These are phyloP conservation scores for Lordiphosa stackelbergi DNA, from an alignment of 1,140 invertebrate genomes.

Conservation along the genomic window DNA sequence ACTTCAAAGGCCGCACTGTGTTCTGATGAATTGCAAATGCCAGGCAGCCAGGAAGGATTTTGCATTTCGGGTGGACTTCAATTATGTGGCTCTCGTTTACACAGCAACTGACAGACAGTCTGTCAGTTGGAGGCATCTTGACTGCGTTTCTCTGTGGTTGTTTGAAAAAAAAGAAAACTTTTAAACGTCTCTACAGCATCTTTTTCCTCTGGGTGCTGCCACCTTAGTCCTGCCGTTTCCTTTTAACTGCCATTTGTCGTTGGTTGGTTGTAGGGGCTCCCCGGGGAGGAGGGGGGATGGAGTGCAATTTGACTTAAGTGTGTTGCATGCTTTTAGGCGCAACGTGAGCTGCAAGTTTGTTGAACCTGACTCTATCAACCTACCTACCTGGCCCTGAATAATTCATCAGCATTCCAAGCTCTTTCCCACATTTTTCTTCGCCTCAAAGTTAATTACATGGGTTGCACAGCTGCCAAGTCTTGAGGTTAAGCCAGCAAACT, in stretches of 20 bases:
- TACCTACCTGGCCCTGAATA: slow-evolving; percentile 58
- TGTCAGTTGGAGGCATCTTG: slow-evolving; percentile 4
- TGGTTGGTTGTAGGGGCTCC: slow-evolving; percentile 40
- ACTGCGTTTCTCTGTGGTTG: slow-evolving; percentile 2
- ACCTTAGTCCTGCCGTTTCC: slow-evolving; percentile 14
- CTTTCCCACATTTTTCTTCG: slow-evolving; percentile 3
- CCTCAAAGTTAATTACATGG: background rate
- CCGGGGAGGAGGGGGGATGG: slow-evolving; percentile 9
- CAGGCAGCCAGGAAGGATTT: slow-evolving; percentile 4
- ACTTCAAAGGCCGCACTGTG: slow-evolving; percentile 39
- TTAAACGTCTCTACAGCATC: too few relatives aligned
- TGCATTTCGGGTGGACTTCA: slow-evolving; percentile 26
- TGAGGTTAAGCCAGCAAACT: slow-evolving; percentile 2
- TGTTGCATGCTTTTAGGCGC: slow-evolving; percentile 70
- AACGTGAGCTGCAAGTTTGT: slow-evolving; percentile 67
- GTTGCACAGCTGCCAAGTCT: slow-evolving; percentile 13
- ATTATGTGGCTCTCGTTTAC: slow-evolving; percentile 33
- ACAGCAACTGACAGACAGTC: slow-evolving; percentile 6
- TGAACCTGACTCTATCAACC: slow-evolving; percentile 71
- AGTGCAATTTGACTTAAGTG: slow-evolving; percentile 66
- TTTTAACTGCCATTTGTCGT: slow-evolving; percentile 67
- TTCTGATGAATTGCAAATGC: slow-evolving; percentile 73
- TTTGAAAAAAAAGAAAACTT: slow-evolving; percentile 4
- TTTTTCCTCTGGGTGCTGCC: slow-evolving; percentile 5
- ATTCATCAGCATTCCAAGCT: slow-evolving; percentile 44